A percentile compares a stretch with the other conserved stretches of the same genome.
Evolutionary conservation across 2,888 invertebrate species (phyloP).

Genomic region (Dyspetes luteomarginatus): DNA sequence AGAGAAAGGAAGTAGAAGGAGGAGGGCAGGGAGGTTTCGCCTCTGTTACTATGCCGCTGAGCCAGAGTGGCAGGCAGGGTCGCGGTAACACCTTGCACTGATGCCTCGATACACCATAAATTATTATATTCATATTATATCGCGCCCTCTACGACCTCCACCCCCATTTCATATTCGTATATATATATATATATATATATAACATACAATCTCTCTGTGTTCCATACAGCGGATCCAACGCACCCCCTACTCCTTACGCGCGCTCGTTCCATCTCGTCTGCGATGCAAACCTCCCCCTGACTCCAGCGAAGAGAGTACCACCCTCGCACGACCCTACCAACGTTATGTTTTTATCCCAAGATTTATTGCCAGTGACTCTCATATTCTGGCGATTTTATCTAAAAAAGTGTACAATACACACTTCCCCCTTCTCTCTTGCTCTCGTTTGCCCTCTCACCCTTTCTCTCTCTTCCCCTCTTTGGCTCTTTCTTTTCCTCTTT

Average conservation of each 20-base stretch:
- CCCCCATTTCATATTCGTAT: conserved; percentile 24
- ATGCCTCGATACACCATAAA: conserved; percentile 79
- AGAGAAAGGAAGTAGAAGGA: conserved; percentile 23
- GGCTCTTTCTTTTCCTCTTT: conserved; percentile 33
- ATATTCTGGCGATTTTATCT: conserved; percentile 61
- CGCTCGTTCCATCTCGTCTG: conserved; percentile 37
- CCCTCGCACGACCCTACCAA: conserved; percentile 28
- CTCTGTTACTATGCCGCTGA: conserved; percentile 43
- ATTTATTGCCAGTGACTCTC: conserved; percentile 74
- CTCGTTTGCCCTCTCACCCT: background rate
- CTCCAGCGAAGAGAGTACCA: conserved; percentile 22
- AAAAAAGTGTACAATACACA: conserved; percentile 48
- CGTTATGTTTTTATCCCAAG: conserved; percentile 73
- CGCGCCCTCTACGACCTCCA: conserved; percentile 62
- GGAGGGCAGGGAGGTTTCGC: conserved; percentile 35
- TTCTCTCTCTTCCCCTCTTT: background rate
- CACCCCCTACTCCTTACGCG: conserved; percentile 16
- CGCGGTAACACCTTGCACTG: conserved; percentile 78
- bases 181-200: conserved; percentile 20
- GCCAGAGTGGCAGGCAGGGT: conserved; percentile 66
- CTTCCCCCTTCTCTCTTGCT: background rate
- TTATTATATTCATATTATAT: conserved; percentile 78
- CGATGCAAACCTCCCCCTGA: conserved; percentile 28
- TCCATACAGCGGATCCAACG: conserved; percentile 34
- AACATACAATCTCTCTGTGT: conserved; percentile 21